Evolutionary conservation across 1,140 invertebrate species (phyloP), one percentile per base, ranked within the genome.

Genomic region (Cydia pomonella): DNA sequence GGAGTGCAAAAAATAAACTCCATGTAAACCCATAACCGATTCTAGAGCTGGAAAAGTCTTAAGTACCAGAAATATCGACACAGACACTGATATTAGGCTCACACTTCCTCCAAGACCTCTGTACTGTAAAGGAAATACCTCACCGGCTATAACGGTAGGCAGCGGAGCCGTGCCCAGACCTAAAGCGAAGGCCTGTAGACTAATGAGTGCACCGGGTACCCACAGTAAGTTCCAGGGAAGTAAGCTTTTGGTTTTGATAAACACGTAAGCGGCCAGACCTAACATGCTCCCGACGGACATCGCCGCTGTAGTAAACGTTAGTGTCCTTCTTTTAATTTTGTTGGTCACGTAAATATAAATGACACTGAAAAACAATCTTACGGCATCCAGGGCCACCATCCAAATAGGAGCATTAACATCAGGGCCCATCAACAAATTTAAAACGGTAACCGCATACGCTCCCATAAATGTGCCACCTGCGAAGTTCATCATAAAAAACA

Each of bases 361-460:
- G 0, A 59, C 50, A 25, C 53, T 92, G 86, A 3, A 94, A 25
- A 47, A 94, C 53, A 13, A 94, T 92, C 33, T 94, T 91, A 3
- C 94, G 21, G 3, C 96, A 84, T 75, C 95, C 93, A 21, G 95
- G 93, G 10, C 90, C 81, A 77, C 96, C 96, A 72, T 96, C 85
- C 12, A 95, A 83, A 23, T 95, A 73, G 94, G 94, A 13, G 93
- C 92, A 77, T 95, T 79, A 29, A 83, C 69, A 0, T 92, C 78
- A 3, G 85, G 82, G 3, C 85, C 91, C 9, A 93, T 74, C 6
- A 93, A 83, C 5, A 93, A 81, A 44, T 87, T 80, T 86, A 93
- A 92, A 77, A 94, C 94, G 1, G 89, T 84, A 1, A 95, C 94
- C 0, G 95, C 94, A 81, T 96, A 96, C 82, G 95, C 96, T 74